Evolutionary conservation across 1,140 invertebrate genomes (phyloP), one percentile per base, ranked within the genome.

Genomic region (Anagrus nilaparvatae): DNA sequence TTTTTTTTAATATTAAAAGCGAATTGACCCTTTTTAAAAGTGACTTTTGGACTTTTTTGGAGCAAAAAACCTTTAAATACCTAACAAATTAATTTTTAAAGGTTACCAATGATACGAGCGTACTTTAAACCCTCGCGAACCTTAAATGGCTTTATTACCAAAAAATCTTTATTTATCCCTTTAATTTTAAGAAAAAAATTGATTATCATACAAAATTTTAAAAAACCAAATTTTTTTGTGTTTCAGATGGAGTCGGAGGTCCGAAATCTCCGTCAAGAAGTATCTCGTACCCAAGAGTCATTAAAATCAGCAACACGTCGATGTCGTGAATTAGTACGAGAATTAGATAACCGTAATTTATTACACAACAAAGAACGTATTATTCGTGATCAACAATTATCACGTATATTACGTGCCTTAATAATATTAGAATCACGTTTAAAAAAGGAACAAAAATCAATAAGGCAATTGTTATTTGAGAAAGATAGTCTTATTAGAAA

Each of bases 361-460:
- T 69, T 73, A 51, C 71, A 75, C 38, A 69, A 72, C 13, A 72
- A 73, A 19, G 77, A 79, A 52, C 71, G 73, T 34, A 61, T 66
- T 1, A 60, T 81, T 2, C 67, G 77, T 12, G 78, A 82, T 55
- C 75, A 77, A 48, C 80, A 81, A 54, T 67, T 83, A 4, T 75
- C 77, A 2, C 69, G 76, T 39, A 75, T 84, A 12, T 62, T 84
- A 3, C 70, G 80, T 10, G 79, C 81, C 2, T 58, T 86, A 18
- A 67, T 84, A 9, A 69, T 79, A 14, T 70, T 84, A 12, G 81
- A 86, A 54, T 77, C 79, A 0, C 65, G 78, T n/a, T 60, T 84
- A 3, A 74, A 76, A n/a, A 74, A 79, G 52, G 82, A 86, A 57
- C 81, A 84, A 53, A 79, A 79, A 51, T 75, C 73, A 47, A 82